Evolutionary conservation across 2,113 vertebrate genomes (phyloP).

Genomic region (Spilogale gracilis): DNA sequence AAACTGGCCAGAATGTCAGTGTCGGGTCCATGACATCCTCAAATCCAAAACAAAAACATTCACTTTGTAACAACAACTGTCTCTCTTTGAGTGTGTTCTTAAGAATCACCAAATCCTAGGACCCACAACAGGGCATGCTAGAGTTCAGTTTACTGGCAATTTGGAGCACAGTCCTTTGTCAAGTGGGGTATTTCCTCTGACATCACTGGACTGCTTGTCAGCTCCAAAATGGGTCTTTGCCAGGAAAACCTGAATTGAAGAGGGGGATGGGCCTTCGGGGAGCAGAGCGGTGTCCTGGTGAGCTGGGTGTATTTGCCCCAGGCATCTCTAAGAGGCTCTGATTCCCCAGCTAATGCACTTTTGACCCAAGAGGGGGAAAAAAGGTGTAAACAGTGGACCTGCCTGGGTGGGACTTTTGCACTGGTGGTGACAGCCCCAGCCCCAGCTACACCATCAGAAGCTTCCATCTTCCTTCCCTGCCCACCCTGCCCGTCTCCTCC

Average conservation of each 20-base stretch:
- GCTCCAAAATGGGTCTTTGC: conserved; percentile 75
- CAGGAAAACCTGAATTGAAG: conserved; percentile 85
- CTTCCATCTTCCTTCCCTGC: neutral
- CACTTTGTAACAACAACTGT: neutral
- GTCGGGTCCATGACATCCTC: neutral
- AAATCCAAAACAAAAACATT: conserved; percentile 20
- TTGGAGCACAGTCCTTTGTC: neutral
- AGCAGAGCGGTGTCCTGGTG: conserved; percentile 68
- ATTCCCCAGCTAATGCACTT: conserved; percentile 58
- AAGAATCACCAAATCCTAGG: neutral
- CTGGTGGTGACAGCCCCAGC: neutral
- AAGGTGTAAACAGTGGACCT: neutral
- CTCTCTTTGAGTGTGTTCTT: neutral
- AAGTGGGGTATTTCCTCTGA: conserved; percentile 71
- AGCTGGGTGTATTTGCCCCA: conserved; percentile 58
- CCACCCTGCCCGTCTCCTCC: neutral
- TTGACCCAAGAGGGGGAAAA: conserved; percentile 48
- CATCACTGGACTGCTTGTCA: conserved; percentile 59
- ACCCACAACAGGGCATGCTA: neutral
- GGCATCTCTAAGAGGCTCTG: neutral
- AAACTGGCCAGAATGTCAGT: neutral
- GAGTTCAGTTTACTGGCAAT: neutral
- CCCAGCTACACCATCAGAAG: neutral
- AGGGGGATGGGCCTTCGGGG: conserved; percentile 77
- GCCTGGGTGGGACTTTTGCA: neutral